phyloP scores from a whole-genome alignment of 2,113 vertebrate species.

The Seriola aureovittata region DNA sequence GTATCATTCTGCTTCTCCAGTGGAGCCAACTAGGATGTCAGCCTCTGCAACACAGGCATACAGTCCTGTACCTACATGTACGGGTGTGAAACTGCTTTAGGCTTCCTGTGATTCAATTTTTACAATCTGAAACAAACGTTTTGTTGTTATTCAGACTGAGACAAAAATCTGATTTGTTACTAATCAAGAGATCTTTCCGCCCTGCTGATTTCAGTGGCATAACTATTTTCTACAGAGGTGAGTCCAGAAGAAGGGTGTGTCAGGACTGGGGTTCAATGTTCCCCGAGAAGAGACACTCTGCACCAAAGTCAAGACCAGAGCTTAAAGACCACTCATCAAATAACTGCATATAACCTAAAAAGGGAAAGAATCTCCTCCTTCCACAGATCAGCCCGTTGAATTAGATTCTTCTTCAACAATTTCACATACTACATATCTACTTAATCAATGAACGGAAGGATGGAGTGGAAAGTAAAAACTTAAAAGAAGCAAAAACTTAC shows the following conservation, averaged over 20 bases:
- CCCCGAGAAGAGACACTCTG: neutral
- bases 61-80: neutral
- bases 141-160: slow-evolving; percentile 8
- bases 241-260: slow-evolving; percentile 53
- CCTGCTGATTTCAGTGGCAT: slow-evolving; percentile 26
- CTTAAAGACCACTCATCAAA: neutral
- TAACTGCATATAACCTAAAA: neutral
- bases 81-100: neutral
- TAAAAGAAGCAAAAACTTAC: slow-evolving; percentile 83
- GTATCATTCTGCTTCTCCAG: neutral
- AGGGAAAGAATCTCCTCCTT: neutral
- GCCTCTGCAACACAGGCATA: neutral
- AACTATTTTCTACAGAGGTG: neutral
- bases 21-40: neutral
- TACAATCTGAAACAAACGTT: slow-evolving; percentile 22
- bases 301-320: neutral
- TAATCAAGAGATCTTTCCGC: neutral
- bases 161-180: slow-evolving; percentile 25
- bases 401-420: neutral
- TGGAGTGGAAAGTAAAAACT: neutral
- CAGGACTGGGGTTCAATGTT: slow-evolving; percentile 19
- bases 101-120: slow-evolving; percentile 22
- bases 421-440: neutral
- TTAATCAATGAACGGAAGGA: neutral
- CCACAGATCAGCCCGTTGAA: neutral